A percentile compares a stretch with the other conserved stretches of the same genome.
Conservation (phyloP, 2,888 invertebrate genomes). For the Uropetala carovei region DNA sequence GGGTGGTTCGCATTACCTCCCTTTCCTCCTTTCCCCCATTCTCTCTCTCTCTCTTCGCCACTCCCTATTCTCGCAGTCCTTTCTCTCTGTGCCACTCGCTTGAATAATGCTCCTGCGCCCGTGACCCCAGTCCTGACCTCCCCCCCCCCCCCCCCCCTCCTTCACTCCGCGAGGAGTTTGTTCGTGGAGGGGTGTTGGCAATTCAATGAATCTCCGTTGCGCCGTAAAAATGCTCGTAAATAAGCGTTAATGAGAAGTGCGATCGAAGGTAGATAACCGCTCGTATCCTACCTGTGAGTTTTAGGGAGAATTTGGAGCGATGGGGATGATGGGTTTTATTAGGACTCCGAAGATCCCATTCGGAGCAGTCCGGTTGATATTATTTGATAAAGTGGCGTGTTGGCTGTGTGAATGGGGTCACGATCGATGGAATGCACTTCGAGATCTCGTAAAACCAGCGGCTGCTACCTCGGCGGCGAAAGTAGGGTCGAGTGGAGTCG, state of each 20-base stretch:
- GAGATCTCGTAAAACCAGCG: neutral
- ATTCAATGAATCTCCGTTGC: too few relatives aligned
- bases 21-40: neutral
- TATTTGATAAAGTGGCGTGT: neutral
- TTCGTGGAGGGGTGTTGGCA: too few relatives aligned
- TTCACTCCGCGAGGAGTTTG: too few relatives aligned
- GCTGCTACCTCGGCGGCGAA: too few relatives aligned
- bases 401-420: neutral
- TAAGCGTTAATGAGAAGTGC: too few relatives aligned
- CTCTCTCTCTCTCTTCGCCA: neutral
- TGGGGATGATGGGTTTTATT: too few relatives aligned
- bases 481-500: too few relatives aligned
- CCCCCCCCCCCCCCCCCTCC: too few relatives aligned
- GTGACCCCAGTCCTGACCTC: neutral
- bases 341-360: neutral
- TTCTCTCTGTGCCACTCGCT: neutral
- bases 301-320: too few relatives aligned
- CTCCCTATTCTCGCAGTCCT: neutral
- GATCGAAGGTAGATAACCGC: too few relatives aligned
- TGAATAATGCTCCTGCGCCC: neutral
- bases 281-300: too few relatives aligned
- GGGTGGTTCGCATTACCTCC: neutral
- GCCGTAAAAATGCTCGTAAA: too few relatives aligned
- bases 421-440: neutral
- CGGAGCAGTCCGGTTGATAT: neutral